Base-by-base conservation (phyloP, 1,140 invertebrate species). In the Melipona quadrifasciata region DNA sequence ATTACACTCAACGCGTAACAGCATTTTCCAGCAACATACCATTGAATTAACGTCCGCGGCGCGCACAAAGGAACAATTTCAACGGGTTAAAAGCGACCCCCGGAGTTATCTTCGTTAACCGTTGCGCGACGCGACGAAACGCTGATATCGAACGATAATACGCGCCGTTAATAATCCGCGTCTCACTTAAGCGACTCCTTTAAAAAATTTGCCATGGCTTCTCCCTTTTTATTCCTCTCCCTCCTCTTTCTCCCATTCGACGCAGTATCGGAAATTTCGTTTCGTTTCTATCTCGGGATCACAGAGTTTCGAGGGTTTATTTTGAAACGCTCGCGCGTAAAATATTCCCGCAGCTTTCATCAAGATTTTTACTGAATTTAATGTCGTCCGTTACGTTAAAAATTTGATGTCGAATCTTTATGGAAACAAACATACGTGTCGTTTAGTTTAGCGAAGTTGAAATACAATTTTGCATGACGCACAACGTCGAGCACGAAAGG, bases 31-130 rank as follows among this genome's bases (percentile, higher is more conserved):
- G 24, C 76, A 61, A 67, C 39, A 58, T 73, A 73, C 70, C 34
- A 31, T 19, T 53, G 78, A 58, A 80, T 80, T 58, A 72, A 47
- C 21, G 79, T 19, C 17, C 19, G 55, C 31, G 68, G 47, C n/a
- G 51, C 16, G 24, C 34, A 61, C 79, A 81, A 81, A 81, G 79
- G 70, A 31, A 73, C 55, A 64, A 81, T 73, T 81, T 51, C 27
- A 64, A 27, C 61, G 61, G 31, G 79, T 73, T 81, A 31, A 81
- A 73, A 73, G 79, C 71, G 79, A 31, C 27, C 19, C 27, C 19
- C 31, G 70, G 51, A 51, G 77, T 80, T 80, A 57, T 47, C 78
- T 34, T 39, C 24, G 2, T 24, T 55, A 31, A 70, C 34, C 31
- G 34, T 70, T 80, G 10, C 31, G 19, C 31, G 27, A 8, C 14